Evolutionary conservation across 2,888 invertebrate genomes (phyloP).

Genomic region (Thereva nobilitata): DNA sequence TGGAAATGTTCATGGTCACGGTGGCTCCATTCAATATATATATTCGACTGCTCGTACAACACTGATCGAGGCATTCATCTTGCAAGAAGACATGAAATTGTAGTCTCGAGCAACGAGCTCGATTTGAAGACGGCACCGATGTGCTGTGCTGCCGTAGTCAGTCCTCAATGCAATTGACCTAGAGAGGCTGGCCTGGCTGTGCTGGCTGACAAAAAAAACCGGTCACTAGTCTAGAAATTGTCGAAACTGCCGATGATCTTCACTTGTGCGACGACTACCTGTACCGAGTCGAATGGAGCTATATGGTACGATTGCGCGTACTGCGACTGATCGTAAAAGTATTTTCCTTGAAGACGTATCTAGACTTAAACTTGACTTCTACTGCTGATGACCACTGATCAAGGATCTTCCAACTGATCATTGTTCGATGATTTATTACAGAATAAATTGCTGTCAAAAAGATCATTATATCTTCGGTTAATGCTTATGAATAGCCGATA

Average conservation of each 20-base stretch:
- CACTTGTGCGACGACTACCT: background rate
- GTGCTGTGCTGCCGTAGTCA: background rate
- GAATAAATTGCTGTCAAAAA: no score
- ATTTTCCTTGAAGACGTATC: slow-evolving; percentile 1
- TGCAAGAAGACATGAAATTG: no score
- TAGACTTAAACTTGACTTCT: slow-evolving; percentile 21
- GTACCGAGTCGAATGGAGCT: background rate
- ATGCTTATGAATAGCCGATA: background rate
- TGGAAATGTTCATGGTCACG: no score
- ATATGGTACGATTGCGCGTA: slow-evolving; percentile 1
- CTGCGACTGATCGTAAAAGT: slow-evolving; percentile 26
- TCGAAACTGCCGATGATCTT: slow-evolving; percentile 11
- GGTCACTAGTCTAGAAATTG: slow-evolving; percentile 5
- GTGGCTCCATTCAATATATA: no score
- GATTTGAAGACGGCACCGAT: slow-evolving; percentile 10
- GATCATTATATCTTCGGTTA: background rate
- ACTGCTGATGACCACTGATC: slow-evolving; percentile 6
- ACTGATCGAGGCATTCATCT: no score
- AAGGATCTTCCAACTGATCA: slow-evolving; percentile 8
- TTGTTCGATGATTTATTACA: background rate
- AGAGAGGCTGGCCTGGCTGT: slow-evolving; percentile 13
- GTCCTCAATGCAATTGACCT: slow-evolving; percentile 20
- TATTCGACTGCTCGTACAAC: no score
- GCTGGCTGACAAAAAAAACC: slow-evolving; percentile 15
- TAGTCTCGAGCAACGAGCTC: background rate